phyloP scores from a whole-genome alignment of 2,797 vertebrate genomes.

The Hydrocynus forskahlii region DNA sequence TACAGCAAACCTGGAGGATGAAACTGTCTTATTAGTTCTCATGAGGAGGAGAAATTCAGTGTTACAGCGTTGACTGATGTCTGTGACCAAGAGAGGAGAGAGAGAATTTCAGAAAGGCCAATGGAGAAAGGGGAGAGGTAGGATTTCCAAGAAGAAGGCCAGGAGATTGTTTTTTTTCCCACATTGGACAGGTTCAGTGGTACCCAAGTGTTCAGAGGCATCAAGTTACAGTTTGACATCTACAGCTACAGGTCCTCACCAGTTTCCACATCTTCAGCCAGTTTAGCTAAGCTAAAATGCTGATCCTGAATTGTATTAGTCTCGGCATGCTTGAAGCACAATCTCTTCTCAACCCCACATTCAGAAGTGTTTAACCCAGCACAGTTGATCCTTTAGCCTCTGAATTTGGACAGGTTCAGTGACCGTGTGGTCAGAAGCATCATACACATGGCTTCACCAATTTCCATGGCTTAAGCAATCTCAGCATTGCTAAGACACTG shows the following conservation, averaged over 20 bases:
- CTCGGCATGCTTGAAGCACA: neutral
- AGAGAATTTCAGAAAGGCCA: neutral
- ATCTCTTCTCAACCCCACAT: neutral
- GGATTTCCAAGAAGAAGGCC: slow-evolving; percentile 8
- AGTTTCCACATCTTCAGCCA: neutral
- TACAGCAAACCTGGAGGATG: slow-evolving; percentile 69
- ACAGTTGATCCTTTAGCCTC: neutral
- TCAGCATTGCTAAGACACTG: neutral
- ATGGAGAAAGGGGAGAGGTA: neutral
- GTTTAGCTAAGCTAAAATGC: neutral
- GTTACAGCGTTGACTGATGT: slow-evolving; percentile 75
- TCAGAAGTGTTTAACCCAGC: neutral
- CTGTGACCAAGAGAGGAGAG: neutral
- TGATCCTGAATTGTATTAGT: neutral
- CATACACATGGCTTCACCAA: neutral
- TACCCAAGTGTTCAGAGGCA: neutral
- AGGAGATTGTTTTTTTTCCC: neutral
- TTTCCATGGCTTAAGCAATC: neutral
- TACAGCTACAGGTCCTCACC: neutral
- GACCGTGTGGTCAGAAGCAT: neutral
- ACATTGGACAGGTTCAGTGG: neutral
- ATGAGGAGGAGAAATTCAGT: slow-evolving; percentile 78
- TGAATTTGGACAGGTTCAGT: neutral
- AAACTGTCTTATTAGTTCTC: slow-evolving; percentile 78
- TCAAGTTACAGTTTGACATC: neutral